These are phyloP conservation scores for Nasonia longicornis DNA, from an alignment of 1,140 invertebrate species.

Conservation along the genomic window DNA sequence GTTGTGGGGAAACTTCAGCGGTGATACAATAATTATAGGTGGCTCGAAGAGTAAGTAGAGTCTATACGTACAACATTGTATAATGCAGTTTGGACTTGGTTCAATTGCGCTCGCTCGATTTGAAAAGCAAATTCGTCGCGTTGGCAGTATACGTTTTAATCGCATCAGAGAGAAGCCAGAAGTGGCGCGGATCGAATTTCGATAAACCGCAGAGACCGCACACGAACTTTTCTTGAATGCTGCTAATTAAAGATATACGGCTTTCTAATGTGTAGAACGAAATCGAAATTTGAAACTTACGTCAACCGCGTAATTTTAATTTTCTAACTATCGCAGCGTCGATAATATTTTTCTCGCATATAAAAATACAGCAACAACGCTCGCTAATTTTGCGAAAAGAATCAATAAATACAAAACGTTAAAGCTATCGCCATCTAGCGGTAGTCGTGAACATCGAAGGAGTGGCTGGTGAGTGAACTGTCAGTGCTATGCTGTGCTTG, in stretches of 20 bases:
- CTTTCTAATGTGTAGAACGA: too few relatives aligned
- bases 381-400: background rate
- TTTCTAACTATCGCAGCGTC: too few relatives aligned
- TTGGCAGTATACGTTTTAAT: too few relatives aligned
- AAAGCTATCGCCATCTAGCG: conserved; percentile 38
- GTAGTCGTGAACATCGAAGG: background rate
- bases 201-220: background rate
- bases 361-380: background rate
- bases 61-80: background rate
- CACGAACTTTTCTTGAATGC: too few relatives aligned
- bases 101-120: background rate
- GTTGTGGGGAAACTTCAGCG: background rate
- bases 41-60: background rate
- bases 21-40: background rate
- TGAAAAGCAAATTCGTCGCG: background rate
- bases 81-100: background rate
- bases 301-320: too few relatives aligned
- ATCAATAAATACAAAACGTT: conserved; percentile 31
- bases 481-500: conserved; percentile 7
- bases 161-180: too few relatives aligned
- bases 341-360: too few relatives aligned
- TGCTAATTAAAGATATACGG: too few relatives aligned
- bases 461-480: conserved; percentile 27
- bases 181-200: background rate
- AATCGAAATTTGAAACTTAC: too few relatives aligned